Evolutionary conservation across 1,140 invertebrate genomes (phyloP), one percentile per base, ranked within the genome.

Genomic region (Trichoplusia ni): DNA sequence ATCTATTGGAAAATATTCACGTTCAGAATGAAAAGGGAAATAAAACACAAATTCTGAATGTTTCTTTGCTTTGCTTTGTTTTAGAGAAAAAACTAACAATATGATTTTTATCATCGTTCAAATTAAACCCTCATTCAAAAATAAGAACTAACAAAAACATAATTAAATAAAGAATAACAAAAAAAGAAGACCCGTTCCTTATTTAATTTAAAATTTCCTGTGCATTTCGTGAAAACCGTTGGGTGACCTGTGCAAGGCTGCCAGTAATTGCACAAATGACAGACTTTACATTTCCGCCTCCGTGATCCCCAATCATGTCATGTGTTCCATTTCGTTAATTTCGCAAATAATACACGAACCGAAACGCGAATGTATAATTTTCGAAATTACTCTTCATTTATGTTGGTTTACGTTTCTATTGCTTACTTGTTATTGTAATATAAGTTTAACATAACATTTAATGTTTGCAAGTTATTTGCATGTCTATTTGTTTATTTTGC

Each of bases 211-310:
- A 13, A 23, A 29, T 35, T 33, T 46, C 42, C 56, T 47, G 29
- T 19, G 23, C 21, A 23, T 11, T 46, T 35, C 16, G 35, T 31
- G 23, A 3, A 8, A 40, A 46, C 56, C 40, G 40, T 47, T 60
- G 37, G 25, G 23, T n/a, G 18, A 35, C 27, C 29, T 16, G 56
- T 25, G 27, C 38, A 35, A 18, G 8, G 38, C 23, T 53, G 19
- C 14, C 25, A 9, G 29, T 60, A 60, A 60, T 60, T 60, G 40
- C 42, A 35, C 27, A 60, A 60, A 60, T 60, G 56, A 60, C 56
- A 60, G 56, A 60, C 40, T 35, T 47, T 25, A 60, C 29, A 47
- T 60, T 60, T 60, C 56, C 56, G 56, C 13, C 40, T 9, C 27
- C 37, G 35, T 37, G 51, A 38, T 44, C 38, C 37, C 31, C 23